These are phyloP conservation scores for Meriones psammophilus DNA, from an alignment of 2,797 vertebrate genomes.

Conservation along the genomic window DNA sequence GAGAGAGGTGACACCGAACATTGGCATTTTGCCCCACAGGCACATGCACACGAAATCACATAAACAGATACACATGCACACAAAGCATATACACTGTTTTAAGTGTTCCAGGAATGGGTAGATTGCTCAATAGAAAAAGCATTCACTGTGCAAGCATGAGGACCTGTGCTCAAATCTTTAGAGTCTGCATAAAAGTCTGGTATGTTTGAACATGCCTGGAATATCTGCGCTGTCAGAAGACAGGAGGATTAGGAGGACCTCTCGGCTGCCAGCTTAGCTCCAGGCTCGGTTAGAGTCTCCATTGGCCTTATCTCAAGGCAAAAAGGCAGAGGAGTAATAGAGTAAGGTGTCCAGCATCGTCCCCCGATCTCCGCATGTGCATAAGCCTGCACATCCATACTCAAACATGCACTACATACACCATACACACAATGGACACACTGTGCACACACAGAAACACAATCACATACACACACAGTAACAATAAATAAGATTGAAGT, in stretches of 20 bases:
- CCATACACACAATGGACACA: background rate
- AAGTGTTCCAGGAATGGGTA: background rate
- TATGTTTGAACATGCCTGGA: background rate
- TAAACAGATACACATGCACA: background rate
- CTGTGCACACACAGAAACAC: background rate
- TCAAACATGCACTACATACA: background rate
- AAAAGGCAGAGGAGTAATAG: background rate
- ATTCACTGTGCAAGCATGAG: background rate
- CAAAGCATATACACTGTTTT: background rate
- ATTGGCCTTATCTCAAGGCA: background rate
- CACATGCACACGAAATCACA: background rate
- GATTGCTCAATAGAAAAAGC: background rate
- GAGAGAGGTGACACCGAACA: background rate
- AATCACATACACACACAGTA: background rate
- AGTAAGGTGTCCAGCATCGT: background rate
- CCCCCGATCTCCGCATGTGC: background rate
- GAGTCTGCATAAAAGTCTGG: background rate
- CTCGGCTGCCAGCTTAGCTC: background rate
- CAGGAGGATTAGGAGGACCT: too few species aligned
- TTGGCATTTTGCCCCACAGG: background rate
- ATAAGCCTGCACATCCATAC: background rate
- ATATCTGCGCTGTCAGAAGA: rapidly evolving
- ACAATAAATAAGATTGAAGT: background rate
- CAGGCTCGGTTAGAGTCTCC: background rate
- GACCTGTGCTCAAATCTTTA: background rate